Evolutionary conservation across 1,140 invertebrate species (phyloP), one percentile per base, ranked within the genome.

Genomic region (Caenorhabditis briggsae): DNA sequence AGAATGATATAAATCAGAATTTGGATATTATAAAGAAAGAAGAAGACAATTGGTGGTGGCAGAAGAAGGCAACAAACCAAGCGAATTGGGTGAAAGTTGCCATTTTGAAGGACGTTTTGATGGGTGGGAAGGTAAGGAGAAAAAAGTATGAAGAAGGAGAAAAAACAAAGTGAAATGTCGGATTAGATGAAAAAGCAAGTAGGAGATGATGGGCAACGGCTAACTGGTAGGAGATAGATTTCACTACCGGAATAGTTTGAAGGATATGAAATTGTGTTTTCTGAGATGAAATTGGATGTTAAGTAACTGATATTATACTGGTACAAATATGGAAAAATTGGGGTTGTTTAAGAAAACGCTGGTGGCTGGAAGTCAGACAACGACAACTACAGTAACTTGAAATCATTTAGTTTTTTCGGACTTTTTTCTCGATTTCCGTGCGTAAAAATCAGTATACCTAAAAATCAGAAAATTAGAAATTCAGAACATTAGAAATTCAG

Each of bases 151-250:
- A n/a, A 20, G 5, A 58, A 2, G 16, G n/a, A 58, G n/a, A 58
- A 58, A 8, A 58, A n/a, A 20, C 33, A 33, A 33, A 33, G 33
- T 33, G 33, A 33, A 33, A 33, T 33, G 33, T 33, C 33, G 56
- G n/a, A 61, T 53, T 53, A 53, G 50, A 53, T 8, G 18, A 59
- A 59, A 59, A 59, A 59, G 56, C 5, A 59, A 9, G n/a, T n/a
- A n/a, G 64, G 41, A 70, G 20, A 25, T 18, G 64, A 59, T 59
- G 56, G 9, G 9, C 56, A 59, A 59, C 8, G 41, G 6, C 64
- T 70, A 70, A 43, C 64, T 70, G 64, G 56, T 20, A 59, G 20
- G 20, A 59, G 8, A 59, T 20, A 59, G 14, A n/a, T 59, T n/a
- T 59, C 20, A 33, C 33, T n/a, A n/a, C 1, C 33, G 33, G 33